phyloP scores from a whole-genome alignment of 2,113 vertebrate genomes.

The Planiliza haematocheilus region DNA sequence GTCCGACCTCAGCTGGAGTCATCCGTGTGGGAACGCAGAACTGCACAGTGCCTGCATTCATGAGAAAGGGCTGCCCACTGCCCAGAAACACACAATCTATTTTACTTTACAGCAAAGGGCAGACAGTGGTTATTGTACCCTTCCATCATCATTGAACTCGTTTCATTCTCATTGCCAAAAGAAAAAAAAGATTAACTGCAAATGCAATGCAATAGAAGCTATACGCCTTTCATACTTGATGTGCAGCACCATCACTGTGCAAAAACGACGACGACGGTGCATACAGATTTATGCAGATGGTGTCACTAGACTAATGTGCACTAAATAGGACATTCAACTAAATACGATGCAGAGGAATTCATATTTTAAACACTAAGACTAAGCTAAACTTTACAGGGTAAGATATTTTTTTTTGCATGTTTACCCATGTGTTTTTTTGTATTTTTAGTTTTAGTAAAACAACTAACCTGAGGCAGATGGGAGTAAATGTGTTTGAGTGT shows the following conservation, averaged over 20 bases:
- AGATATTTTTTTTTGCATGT: neutral
- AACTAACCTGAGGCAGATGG: neutral
- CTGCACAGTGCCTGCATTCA: conserved; percentile 29
- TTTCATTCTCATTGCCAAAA: no score
- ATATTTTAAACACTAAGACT: neutral
- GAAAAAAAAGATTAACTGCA: neutral
- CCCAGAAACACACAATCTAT: neutral
- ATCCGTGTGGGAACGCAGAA: neutral
- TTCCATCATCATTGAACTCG: neutral
- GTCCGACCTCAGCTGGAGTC: conserved; percentile 9
- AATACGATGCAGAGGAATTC: neutral
- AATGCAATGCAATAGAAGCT: neutral
- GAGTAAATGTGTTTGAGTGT: conserved; percentile 6
- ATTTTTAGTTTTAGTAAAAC: conserved; percentile 11
- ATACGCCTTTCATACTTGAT: neutral
- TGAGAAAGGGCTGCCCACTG: neutral
- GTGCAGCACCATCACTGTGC: neutral
- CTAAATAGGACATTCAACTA: neutral
- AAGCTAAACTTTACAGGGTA: neutral
- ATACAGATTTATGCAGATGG: neutral
- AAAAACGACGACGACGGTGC: neutral
- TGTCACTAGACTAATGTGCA: neutral
- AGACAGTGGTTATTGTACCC: neutral
- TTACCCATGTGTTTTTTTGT: conserved; percentile 4
- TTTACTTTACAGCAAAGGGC: conserved; percentile 1